phyloP scores from a whole-genome alignment of 2,113 vertebrate genomes.

The Rattus norvegicus region DNA sequence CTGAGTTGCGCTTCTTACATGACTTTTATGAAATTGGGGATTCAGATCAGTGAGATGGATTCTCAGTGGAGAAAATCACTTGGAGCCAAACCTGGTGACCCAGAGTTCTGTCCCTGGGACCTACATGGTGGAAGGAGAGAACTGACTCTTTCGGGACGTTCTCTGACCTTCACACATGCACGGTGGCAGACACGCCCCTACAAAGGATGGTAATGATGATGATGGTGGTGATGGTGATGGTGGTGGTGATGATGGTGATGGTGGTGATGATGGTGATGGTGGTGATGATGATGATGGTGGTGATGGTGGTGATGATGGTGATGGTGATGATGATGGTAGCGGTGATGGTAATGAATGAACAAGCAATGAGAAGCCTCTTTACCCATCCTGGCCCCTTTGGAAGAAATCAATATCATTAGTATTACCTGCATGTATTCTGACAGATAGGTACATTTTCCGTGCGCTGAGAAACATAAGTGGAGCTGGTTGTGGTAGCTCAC shows the following conservation, averaged over 20 bases:
- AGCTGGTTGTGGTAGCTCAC: neutral
- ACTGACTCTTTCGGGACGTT: neutral
- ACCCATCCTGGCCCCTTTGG: neutral
- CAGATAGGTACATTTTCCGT: neutral
- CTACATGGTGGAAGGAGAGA: neutral
- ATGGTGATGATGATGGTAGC: too few relatives aligned
- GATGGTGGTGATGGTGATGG: too few relatives aligned
- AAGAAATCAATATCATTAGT: neutral
- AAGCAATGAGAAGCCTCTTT: neutral
- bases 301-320: too few relatives aligned
- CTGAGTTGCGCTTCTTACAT: neutral
- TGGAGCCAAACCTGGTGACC: neutral
- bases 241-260: too few relatives aligned
- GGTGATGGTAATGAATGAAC: neutral
- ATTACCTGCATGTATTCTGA: neutral
- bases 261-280: too few relatives aligned
- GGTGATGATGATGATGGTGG: too few relatives aligned
- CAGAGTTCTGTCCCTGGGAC: neutral
- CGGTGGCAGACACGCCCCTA: too few relatives aligned
- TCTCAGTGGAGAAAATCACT: neutral
- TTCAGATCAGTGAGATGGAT: neutral
- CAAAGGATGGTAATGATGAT: neutral
- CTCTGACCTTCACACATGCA: neutral
- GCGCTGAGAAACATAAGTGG: neutral
- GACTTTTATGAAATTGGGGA: neutral